Percentiles rank a stretch among this genome's conserved stretches.
Evolutionary conservation across 2,113 vertebrate species (phyloP).

Genomic region (Cromileptes altivelis): DNA sequence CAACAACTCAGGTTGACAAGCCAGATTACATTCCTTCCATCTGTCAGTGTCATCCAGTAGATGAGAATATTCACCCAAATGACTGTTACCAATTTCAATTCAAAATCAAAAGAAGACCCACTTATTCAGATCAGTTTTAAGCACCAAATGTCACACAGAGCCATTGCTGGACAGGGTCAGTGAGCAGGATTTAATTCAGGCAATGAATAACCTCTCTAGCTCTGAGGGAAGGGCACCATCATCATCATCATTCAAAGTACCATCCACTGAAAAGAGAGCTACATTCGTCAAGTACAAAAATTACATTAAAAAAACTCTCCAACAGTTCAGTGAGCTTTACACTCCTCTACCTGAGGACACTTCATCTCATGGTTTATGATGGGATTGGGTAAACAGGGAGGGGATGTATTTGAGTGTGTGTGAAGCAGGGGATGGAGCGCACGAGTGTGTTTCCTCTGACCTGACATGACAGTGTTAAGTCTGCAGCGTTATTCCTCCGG

Average conservation of each 20-base stretch:
- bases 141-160: neutral
- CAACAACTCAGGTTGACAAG: neutral
- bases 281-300: neutral
- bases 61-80: neutral
- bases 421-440: neutral
- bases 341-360: neutral
- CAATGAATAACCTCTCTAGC: neutral
- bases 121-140: neutral
- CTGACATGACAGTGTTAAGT: conserved; percentile 2
- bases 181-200: neutral
- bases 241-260: neutral
- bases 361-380: conserved; percentile 17
- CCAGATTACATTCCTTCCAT: neutral
- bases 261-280: neutral
- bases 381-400: neutral
- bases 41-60: neutral
- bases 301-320: neutral
- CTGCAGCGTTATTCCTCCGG: neutral
- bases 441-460: conserved; percentile 14
- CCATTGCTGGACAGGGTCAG: neutral
- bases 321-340: neutral
- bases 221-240: conserved; percentile 20
- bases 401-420: neutral
- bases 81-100: neutral
- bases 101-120: neutral